Evolutionary conservation across 2,797 vertebrate genomes (phyloP), one percentile per base, ranked within the genome.

Genomic region (Characodon lateralis): DNA sequence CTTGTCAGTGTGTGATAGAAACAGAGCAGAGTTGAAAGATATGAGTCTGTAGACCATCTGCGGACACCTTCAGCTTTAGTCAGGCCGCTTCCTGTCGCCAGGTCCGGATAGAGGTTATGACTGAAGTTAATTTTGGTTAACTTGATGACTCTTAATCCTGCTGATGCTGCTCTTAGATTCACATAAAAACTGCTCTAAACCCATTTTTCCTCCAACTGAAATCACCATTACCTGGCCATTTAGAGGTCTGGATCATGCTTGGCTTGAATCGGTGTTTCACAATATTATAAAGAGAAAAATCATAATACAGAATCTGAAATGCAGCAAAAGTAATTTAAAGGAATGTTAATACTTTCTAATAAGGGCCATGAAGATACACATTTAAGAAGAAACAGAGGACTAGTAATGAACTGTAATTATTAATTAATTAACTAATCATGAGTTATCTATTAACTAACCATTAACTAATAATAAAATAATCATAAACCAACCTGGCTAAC

Each of bases 31-130:
- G 89, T 83, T 89, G 84, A 93, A 91, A 91, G 91, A 85, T 90
- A 79, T 87, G 59, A 74, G 86, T 83, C 78, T 83, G 87, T 79
- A 82, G 92, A 93, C 92, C 76, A 87, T 80, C 78, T 74, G 87
- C 92, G 92, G 92, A 88, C 88, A 81, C 86, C 74, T 78, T 82
- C 78, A 79, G 72, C 78, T 81, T 74, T 58, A 74, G 80, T n/a
- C 46, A 46, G 89, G 86, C 89, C 83, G 88, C 90, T 92, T 94
- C 90, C 91, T 93, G 91, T 93, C 85, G 79, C 92, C 89, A 81
- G 75, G 71, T 86, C 87, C 80, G 85, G 82, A 85, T 80, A 85
- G 9, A 81, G 89, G 86, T 86, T 87, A 78, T 83, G 87, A 85
- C 85, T 74, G 26, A 80, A 87, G 87, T 89, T 87, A 84, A 78